Base-by-base conservation (phyloP, 2,113 vertebrate species). In the Peromyscus maniculatus region DNA sequence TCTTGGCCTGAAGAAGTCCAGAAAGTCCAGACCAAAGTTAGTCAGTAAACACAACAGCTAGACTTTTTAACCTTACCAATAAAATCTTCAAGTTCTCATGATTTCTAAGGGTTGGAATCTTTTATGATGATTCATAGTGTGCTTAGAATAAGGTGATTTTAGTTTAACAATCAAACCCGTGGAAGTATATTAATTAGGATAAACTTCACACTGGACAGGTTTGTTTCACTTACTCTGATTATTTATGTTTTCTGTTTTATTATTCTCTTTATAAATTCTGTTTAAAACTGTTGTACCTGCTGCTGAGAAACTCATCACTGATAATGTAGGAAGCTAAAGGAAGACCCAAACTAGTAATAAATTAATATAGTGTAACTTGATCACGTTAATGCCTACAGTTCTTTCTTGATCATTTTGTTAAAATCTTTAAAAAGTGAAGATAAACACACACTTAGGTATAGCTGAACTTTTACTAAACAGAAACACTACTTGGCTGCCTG, bases 1-100 rank as follows among this genome's bases (percentile, higher is more conserved):
- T 64, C 98, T 94, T 99, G 99, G 99, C 99, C 99, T 2, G 98
- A 99, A 88, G 98, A 99, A 82, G 99, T 98, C 90, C 99, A 99
- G 98, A 98, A 98, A 95, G 97, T 99, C 94, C 99, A 99, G 98
- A 99, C 99, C 93, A 99, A 99, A 98, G 99, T 77, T 94, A 93
- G 95, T 88, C 46, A 95, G 87, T 97, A 97, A 83, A 74, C 21
- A 36, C 59, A 95, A 31, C 43, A 86, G 36, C 83, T 39, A 52
- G 52, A 49, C 66, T 74, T 88, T 97, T 46, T 82, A 95, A 87
- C 66, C 94, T 55, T 55, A 17, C 78, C 94, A 72, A 62, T 71
- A 89, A 95, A 17, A 39, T 93, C 94, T 95, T 94, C 71, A 95
- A 92, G 24, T 91, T 97, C 97, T 94, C 36, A 71, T 87, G 66